These are phyloP conservation scores for Hoplodrina blanda DNA, from an alignment of 2,888 invertebrate species.

Conservation along the genomic window DNA sequence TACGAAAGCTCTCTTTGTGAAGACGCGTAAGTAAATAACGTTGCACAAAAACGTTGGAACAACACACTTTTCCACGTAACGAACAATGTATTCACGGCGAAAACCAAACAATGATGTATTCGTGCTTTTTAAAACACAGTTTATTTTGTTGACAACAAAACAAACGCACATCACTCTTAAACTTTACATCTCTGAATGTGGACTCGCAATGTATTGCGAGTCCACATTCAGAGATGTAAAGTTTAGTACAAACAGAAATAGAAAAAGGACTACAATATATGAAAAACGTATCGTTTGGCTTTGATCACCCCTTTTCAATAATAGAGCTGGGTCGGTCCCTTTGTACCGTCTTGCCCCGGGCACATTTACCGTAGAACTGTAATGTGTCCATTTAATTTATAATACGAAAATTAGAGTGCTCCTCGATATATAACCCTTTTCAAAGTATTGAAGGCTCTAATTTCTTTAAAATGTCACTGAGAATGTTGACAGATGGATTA, in stretches of 20 bases:
- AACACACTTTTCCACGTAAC: conserved; percentile 28
- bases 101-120: conserved; percentile 46
- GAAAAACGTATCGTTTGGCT: conserved; percentile 85
- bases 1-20: conserved; percentile 38
- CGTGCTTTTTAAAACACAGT: conserved; percentile 37
- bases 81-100: conserved; percentile 38
- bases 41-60: conserved; percentile 40
- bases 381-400: conserved; percentile 87
- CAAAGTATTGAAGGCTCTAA: conserved; percentile 66
- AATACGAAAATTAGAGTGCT: conserved; percentile 73
- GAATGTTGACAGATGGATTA: conserved; percentile 61
- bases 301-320: conserved; percentile 89
- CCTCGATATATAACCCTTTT: conserved; percentile 69
- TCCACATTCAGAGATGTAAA: no score
- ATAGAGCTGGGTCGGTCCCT: conserved; percentile 80
- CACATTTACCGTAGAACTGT: conserved; percentile 70
- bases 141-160: conserved; percentile 56
- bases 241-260: conserved; percentile 81
- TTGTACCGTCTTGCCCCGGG: conserved; percentile 79
- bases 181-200: conserved; percentile 72
- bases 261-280: conserved; percentile 81
- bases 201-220: no score
- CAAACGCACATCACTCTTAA: conserved; percentile 68
- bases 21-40: conserved; percentile 49
- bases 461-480: conserved; percentile 64